Base-by-base conservation (phyloP, 2,888 invertebrate species). In the Unio delphinus region DNA sequence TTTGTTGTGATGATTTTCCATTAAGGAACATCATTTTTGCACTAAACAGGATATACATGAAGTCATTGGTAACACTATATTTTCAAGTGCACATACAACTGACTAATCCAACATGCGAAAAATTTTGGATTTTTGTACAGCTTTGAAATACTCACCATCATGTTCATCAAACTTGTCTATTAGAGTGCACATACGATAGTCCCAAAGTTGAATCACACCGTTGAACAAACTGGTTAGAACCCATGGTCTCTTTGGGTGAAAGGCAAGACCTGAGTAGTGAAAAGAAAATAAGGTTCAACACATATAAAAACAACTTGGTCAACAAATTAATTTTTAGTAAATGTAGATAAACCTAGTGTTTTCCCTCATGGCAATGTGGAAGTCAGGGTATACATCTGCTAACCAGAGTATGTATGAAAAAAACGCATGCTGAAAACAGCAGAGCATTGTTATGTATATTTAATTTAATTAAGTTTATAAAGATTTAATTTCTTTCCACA, bases 101-200 rank as follows among this genome's bases (percentile, higher is more conserved):
- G 28, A 61, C 8, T 15, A 26, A 26, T 15, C 3, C 20, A 59
- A 18, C 28, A 59, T 23, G 4, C 23, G 5, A 28, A 28, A 11
- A 8, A 45, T 1, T 23, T 30, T 20, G 20, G 58, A 1, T 1
- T 58, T 58, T 5, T 26, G 23, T 28, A 61, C 11, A 11, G 45
- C 11, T 45, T 45, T 45, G 45, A 45, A 45, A 45, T 63, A 76
- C 80, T 73, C 81, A 88, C 89, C 99, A 90, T 99, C 99, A 89
- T 99, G 99, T 89, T 99, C 99, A 91, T 99, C 99, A 91, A 98
- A 99, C 91, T 99, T 99, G 89, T 99, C 99, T 82, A 99, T 92
- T 75, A 99, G 92, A 5, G 99, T 98, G 90, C 98, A 98, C 98
- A 99, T 99, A 80, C 99, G 96, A 91, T 99, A 99, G 90, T 99